Evolutionary conservation across 2,797 vertebrate genomes (phyloP), one percentile per base, ranked within the genome.

Genomic region (Apodemus agrarius): DNA sequence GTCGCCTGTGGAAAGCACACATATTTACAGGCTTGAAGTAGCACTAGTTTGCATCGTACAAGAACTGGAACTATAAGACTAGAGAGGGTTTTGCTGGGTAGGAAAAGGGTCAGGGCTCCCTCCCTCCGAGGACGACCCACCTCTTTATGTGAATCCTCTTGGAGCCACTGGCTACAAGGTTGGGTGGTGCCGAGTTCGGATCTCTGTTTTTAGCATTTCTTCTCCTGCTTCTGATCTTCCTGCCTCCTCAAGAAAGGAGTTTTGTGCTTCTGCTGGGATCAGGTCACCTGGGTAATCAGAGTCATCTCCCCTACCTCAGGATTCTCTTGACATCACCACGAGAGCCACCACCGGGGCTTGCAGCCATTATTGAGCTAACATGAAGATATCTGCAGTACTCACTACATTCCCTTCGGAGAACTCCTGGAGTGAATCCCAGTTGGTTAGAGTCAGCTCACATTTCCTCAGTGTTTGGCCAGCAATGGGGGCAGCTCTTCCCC

Each of bases 61-160:
- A 82, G 24, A 90, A 72, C 72, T 93, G 69, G 59, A 84, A 19
- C 29, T 54, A 79, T 43, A 95, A 86, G 52, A 80, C 85, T 78
- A 95, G 93, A 87, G 80, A 46, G 49, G 12, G 54, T 75, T 91
- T 96, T 14, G 1, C 16, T 78, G 76, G 59, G 22, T 24, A 63
- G 57, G 63, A 92, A 87, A 96, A 91, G 43, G 24, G 46, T 85
- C 37, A 11, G n/a, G 13, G 67, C 34, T 63, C 75, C 31, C 75
- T 59, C 24, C 19, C 65, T 87, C 34, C 26, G 57, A 67, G 22
- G 37, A 81, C 46, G 65, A 57, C 61, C 29, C 37, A 1, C 76
- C 54, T n/a, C 80, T 61, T 46, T 69, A 49, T 14, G 22, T 90
- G 40, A 49, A 75, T 8, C 40, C 1, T 12, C 46, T 40, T 61